Conservation (phyloP, 2,888 invertebrate species). For the Stenichneumon culpator region DNA sequence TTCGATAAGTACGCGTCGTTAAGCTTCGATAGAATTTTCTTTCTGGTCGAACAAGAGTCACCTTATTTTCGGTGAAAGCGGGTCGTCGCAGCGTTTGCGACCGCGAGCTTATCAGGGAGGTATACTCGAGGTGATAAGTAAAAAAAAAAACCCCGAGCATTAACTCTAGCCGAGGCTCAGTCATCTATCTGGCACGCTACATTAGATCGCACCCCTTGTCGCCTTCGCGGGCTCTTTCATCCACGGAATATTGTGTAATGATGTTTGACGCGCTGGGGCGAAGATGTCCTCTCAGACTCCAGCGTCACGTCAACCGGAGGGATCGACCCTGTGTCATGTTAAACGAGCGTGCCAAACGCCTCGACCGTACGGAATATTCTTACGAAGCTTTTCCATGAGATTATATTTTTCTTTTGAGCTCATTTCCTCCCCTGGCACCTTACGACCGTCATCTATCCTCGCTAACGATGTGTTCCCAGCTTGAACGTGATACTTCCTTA, state of each 20-base stretch:
- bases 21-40: constrained; percentile 22
- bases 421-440: constrained; percentile 45
- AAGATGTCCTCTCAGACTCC: constrained; percentile 72
- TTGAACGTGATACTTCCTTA: constrained; percentile 28
- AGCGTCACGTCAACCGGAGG: constrained; percentile 57
- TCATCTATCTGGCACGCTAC: constrained; percentile 83
- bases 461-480: constrained; percentile 36
- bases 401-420: constrained; percentile 43
- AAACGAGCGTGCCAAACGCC: constrained; percentile 54
- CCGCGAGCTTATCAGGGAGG: constrained; percentile 40
- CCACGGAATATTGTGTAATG: constrained; percentile 81
- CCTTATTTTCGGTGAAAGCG: constrained; percentile 9
- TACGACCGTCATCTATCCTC: constrained; percentile 48
- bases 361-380: constrained; percentile 35
- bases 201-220: constrained; percentile 79
- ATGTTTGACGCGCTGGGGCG: constrained; percentile 77
- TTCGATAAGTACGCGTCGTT: constrained; percentile 42
- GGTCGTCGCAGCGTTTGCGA: not conserved
- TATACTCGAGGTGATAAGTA: constrained; percentile 70
- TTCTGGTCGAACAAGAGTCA: not conserved
- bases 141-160: constrained; percentile 78
- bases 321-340: constrained; percentile 58
- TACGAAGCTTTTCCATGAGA: constrained; percentile 26
- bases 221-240: constrained; percentile 67
- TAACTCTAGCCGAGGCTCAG: constrained; percentile 78